Conservation (phyloP, 2,113 vertebrate genomes). For the Hylia prasina region DNA sequence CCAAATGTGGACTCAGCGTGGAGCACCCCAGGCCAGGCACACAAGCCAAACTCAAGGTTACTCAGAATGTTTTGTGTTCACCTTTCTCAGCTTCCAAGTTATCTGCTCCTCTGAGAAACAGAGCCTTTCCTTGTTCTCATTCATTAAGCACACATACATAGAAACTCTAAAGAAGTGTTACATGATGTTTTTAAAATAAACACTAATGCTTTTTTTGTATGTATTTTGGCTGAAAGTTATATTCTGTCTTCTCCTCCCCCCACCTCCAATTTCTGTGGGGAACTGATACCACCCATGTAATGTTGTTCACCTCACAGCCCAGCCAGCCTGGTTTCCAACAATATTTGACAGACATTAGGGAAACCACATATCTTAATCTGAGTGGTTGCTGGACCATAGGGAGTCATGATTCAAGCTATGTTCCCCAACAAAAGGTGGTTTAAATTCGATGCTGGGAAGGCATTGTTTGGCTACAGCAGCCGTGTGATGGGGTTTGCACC, state of each 20-base stretch:
- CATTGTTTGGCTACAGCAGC: neutral
- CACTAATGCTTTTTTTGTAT: constrained; percentile 25
- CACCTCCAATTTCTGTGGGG: neutral
- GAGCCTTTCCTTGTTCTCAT: constrained; percentile 14
- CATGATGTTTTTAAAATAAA: constrained; percentile 57
- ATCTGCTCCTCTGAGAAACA: constrained; percentile 13
- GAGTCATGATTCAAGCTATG: neutral
- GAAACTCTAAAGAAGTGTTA: constrained; percentile 35
- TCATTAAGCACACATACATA: neutral
- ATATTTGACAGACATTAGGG: constrained; percentile 17
- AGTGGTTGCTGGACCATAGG: neutral
- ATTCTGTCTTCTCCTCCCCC: neutral
- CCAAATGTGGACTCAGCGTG: neutral
- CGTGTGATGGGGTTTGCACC: neutral
- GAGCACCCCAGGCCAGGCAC: neutral
- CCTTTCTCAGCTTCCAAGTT: neutral
- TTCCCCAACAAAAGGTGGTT: neutral
- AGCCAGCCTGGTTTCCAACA: neutral
- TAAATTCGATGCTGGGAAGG: neutral
- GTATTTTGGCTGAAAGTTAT: constrained; percentile 32
- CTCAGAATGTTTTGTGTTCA: neutral
- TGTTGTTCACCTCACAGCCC: neutral
- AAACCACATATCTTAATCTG: constrained; percentile 41
- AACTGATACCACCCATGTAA: constrained; percentile 53
- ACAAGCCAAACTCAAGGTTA: neutral